Evolutionary conservation across 1,140 invertebrate genomes (phyloP).

Genomic region (Anadara kagoshimensis): DNA sequence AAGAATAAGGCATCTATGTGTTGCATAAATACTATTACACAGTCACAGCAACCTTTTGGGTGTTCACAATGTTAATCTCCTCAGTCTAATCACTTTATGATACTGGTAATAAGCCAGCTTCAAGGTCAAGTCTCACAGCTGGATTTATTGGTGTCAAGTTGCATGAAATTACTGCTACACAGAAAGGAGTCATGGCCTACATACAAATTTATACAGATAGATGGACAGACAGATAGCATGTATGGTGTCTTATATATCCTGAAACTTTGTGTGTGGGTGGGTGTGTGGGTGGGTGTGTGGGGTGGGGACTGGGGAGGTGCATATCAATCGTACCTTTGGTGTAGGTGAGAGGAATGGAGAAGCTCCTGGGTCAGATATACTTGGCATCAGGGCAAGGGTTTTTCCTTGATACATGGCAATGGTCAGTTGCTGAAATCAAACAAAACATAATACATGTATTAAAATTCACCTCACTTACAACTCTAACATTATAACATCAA

Average conservation of each 20-base stretch:
- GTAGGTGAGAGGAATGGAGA: constrained; percentile 52
- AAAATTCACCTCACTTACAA: background rate
- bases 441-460: background rate
- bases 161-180: background rate
- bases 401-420: constrained; percentile 54
- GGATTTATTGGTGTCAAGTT: background rate
- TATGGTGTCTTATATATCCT: background rate
- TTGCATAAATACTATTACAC: no score
- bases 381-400: constrained; percentile 54
- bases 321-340: constrained; percentile 22
- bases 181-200: background rate
- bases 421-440: constrained; percentile 49
- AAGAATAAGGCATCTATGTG: no score
- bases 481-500: background rate
- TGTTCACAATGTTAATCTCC: no score
- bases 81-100: no score
- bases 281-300: no score
- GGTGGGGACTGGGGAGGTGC: no score
- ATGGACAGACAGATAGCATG: background rate
- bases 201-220: background rate
- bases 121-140: no score
- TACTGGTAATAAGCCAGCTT: no score
- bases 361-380: constrained; percentile 39
- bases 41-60: no score
- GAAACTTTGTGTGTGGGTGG: background rate